phyloP scores from a whole-genome alignment of 1,140 invertebrate species.

The Caenorhabditis tropicalis region DNA sequence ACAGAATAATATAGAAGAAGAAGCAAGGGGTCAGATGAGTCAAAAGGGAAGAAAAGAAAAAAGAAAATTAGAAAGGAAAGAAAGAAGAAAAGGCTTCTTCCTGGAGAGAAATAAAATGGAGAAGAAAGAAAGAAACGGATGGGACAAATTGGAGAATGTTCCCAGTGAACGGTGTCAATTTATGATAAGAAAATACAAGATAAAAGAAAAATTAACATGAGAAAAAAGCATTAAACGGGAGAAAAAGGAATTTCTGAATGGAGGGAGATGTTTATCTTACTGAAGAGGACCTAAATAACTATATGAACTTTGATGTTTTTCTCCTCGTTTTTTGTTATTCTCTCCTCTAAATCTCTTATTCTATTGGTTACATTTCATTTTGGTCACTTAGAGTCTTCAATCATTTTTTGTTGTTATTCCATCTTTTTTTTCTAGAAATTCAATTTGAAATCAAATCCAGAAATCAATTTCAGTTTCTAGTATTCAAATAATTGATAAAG shows the following conservation, averaged over 20 bases:
- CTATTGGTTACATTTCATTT: background rate
- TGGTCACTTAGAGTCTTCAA: background rate
- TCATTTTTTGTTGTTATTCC: background rate
- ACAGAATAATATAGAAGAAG: background rate
- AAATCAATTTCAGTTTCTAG: too few species aligned
- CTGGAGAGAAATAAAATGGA: background rate
- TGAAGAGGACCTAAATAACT: background rate
- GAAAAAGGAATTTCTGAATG: background rate
- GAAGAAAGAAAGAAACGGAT: background rate
- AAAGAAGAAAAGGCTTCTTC: background rate
- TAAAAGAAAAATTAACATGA: background rate
- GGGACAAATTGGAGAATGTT: too few species aligned
- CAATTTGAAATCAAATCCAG: too few species aligned
- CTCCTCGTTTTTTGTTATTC: background rate
- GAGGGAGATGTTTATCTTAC: background rate
- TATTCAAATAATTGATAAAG: too few species aligned
- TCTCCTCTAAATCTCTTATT: background rate
- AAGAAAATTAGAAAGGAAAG: background rate
- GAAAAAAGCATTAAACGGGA: background rate
- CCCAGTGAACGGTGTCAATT: too few species aligned
- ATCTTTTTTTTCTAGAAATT: too few species aligned
- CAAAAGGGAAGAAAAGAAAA: background rate
- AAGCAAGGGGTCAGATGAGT: background rate
- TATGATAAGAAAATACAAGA: background rate
- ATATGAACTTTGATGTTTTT: slow-evolving; percentile 18